phyloP scores from a whole-genome alignment of 2,797 vertebrate genomes.

The Hybognathus amarus region DNA sequence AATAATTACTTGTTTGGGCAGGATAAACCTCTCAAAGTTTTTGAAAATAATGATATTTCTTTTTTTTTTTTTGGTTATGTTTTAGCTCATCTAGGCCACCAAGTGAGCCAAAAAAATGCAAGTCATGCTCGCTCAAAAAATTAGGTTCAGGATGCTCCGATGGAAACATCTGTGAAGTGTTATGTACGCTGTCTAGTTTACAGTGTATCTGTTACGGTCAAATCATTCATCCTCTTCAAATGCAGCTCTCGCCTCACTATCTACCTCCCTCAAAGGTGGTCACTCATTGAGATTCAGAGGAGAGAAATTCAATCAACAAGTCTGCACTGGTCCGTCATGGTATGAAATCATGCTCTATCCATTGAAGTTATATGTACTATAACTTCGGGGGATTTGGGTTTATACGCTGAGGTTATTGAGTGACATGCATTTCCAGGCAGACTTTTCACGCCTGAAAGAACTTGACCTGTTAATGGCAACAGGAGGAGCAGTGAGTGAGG shows the following conservation, averaged over 20 bases:
- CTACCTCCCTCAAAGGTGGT: not conserved
- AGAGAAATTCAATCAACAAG: constrained; percentile 26
- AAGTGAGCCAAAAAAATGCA: not conserved
- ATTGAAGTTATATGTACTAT: constrained; percentile 11
- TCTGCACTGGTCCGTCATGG: constrained; percentile 23
- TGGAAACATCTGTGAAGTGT: not conserved
- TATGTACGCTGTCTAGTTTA: not conserved
- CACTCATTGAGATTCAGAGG: constrained; percentile 28
- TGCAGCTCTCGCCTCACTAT: not conserved
- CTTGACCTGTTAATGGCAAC: constrained; percentile 51
- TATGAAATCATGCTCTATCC: constrained; percentile 26
- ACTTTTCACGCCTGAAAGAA: constrained; percentile 45
- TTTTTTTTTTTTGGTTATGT: not conserved
- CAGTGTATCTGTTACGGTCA: not conserved
- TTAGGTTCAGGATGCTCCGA: not conserved
- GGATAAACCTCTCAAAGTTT: not conserved
- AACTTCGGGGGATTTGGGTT: not conserved
- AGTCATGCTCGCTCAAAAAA: not conserved
- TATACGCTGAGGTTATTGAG: constrained; percentile 25
- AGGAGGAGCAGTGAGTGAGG: constrained; percentile 27
- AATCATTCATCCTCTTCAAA: constrained; percentile 24
- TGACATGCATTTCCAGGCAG: constrained; percentile 26
- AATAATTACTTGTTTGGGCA: not conserved
- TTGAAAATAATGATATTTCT: not conserved
- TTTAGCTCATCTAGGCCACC: not conserved